Evolutionary conservation across 2,797 vertebrate species (phyloP), one percentile per base, ranked within the genome.

Genomic region (Poecilia wingei): DNA sequence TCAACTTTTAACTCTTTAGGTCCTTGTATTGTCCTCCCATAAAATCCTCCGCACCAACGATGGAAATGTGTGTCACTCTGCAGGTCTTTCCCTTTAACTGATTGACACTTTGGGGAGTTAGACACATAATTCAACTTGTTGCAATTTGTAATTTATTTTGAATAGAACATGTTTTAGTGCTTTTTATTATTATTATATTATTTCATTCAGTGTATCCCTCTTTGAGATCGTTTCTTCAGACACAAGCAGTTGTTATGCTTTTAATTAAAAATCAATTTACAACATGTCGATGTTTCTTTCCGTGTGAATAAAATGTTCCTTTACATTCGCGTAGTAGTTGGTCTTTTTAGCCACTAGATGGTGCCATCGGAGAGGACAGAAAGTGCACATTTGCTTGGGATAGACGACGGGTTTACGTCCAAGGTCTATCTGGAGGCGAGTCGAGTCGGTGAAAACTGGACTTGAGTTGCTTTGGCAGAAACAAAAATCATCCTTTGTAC

Each of bases 261-360:
- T 22, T 51, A 14, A 36, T 51, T 33, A 20, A 39, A 13, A 66
- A 25, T 51, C 16, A 3, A 49, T 1, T 72, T 3, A 59, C 5
- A n/a, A 28, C 69, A 16, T 43, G 4, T 45, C 13, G 61, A 7
- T 55, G 3, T 47, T 25, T 66, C 70, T 74, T 45, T n/a, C 5
- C 70, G 25, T 75, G 36, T 47, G 4, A 79, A 55, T 74, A 46
- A 86, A 88, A 84, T 87, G 0, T 47, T 57, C 0, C 12, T 31
- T 7, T 20, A 45, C 79, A 13, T 41, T 72, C 7, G 61, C 41
- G 10, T 39, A 87, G 68, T 64, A 47, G 4, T 46, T 83, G 28
- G 47, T 64, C 0, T 0, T 12, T 77, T 87, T 22, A 1, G 55
- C 87, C 94, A 93, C 90, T 92, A 95, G 94, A 89, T 93, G 93